phyloP scores from a whole-genome alignment of 2,797 vertebrate species.

The Bradypodion pumilum region DNA sequence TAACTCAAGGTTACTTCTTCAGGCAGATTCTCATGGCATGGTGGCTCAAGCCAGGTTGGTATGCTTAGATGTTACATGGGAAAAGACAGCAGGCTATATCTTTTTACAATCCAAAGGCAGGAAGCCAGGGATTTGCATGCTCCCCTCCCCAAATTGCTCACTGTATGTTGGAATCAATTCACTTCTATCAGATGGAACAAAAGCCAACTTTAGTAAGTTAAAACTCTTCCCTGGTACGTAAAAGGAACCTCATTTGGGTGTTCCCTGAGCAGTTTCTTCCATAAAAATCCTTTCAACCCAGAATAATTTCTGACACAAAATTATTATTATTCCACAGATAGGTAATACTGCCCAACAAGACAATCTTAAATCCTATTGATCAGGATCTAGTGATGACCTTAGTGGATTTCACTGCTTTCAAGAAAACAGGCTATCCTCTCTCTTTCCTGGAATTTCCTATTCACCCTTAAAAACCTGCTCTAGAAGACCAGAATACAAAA shows the following conservation, averaged over 20 bases:
- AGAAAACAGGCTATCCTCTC: background rate
- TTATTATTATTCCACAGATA: background rate
- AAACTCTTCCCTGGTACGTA: background rate
- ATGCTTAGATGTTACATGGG: too few relatives aligned
- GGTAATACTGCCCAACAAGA: background rate
- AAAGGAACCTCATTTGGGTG: too few relatives aligned
- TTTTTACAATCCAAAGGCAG: too few relatives aligned
- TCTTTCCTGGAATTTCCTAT: background rate
- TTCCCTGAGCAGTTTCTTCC: too few relatives aligned
- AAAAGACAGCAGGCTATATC: too few relatives aligned
- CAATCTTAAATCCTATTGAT: background rate
- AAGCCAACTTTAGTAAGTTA: background rate
- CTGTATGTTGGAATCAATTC: background rate
- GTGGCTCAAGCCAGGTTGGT: too few relatives aligned
- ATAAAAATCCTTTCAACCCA: too few relatives aligned
- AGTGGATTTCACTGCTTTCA: background rate
- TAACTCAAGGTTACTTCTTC: too few relatives aligned
- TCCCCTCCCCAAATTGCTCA: too few relatives aligned
- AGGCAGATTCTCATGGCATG: too few relatives aligned
- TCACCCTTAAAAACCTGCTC: background rate
- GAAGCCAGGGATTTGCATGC: too few relatives aligned
- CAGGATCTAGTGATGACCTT: background rate
- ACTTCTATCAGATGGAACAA: background rate
- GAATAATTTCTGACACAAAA: too few relatives aligned
- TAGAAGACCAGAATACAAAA: background rate